Evolutionary conservation across 2,113 vertebrate genomes (phyloP).

Genomic region (Myodes glareolus): DNA sequence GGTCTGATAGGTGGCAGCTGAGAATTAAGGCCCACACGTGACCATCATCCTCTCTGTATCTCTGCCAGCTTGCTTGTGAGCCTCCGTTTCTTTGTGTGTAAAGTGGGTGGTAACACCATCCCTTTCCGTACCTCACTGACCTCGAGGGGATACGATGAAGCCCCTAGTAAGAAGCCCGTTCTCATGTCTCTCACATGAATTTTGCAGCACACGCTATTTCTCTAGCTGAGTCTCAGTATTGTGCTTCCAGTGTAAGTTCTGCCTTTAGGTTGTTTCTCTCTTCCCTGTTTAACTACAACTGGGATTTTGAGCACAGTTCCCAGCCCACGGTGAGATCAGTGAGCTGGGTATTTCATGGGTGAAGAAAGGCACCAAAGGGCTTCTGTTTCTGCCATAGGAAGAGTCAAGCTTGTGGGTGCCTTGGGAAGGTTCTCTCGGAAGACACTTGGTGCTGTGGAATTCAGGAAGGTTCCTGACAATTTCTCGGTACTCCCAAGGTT

Average conservation of each 20-base stretch:
- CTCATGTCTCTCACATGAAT: accelerated
- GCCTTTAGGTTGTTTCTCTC: not conserved
- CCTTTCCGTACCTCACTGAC: not conserved
- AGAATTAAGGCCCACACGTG: not conserved
- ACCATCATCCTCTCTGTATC: accelerated
- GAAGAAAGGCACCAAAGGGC: not conserved
- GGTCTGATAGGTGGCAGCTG: not conserved
- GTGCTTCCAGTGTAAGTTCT: not conserved
- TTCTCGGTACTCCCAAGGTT: not conserved
- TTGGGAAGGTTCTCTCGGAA: not conserved
- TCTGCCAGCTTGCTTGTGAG: accelerated
- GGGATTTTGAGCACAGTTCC: not conserved
- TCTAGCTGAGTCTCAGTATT: not conserved
- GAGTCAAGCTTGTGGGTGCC: not conserved
- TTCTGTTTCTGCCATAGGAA: not conserved
- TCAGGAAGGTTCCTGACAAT: accelerated
- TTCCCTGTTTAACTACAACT: not conserved
- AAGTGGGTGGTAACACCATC: not conserved
- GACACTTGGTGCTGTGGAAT: not conserved
- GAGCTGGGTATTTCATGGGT: not conserved
- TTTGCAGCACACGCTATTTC: accelerated
- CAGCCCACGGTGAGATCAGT: not conserved
- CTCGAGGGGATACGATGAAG: not conserved
- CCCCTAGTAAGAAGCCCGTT: not conserved
- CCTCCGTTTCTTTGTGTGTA: not conserved